A percentile compares a stretch with the other conserved stretches of the same genome.
These are phyloP conservation scores for Lutjanus campechanus DNA, from an alignment of 2,797 vertebrate genomes.

Conservation along the genomic window DNA sequence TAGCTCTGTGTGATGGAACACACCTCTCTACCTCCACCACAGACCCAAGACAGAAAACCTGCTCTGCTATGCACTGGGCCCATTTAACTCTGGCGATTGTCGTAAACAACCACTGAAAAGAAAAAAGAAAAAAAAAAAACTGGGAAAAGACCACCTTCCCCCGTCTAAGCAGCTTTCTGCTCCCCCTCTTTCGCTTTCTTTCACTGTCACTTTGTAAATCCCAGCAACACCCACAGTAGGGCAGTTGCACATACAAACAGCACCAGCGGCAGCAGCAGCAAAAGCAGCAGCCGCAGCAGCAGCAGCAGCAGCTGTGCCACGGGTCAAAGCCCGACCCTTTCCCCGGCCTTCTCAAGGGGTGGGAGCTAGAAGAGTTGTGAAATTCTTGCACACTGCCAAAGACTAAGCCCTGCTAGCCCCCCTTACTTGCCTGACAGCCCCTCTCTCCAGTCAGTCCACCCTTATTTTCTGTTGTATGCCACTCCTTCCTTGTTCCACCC, in stretches of 20 bases:
- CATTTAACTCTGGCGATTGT: slow-evolving; percentile 42
- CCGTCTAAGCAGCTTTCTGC: slow-evolving; percentile 40
- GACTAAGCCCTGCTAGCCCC: slow-evolving; percentile 56
- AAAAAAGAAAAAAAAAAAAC: not conserved
- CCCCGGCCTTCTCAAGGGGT: slow-evolving; percentile 69
- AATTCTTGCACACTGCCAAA: slow-evolving; percentile 81
- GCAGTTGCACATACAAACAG: slow-evolving; percentile 64
- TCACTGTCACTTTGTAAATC: slow-evolving; percentile 55
- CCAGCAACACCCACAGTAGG: slow-evolving; percentile 57
- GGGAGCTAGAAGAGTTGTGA: slow-evolving; percentile 81
- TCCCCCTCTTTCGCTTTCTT: slow-evolving; percentile 30
- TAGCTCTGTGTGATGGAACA: slow-evolving; percentile 34
- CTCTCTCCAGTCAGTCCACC: slow-evolving; percentile 49
- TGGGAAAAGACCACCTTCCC: slow-evolving; percentile 40
- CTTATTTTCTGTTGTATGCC: slow-evolving; percentile 35
- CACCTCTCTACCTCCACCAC: slow-evolving; percentile 48
- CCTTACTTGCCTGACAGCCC: slow-evolving; percentile 45
- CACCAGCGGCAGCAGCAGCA: slow-evolving; percentile 42
- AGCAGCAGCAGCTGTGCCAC: slow-evolving; percentile 77
- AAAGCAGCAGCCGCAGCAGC: slow-evolving; percentile 47
- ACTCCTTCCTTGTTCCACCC: slow-evolving; percentile 52
- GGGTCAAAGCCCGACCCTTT: slow-evolving; percentile 76
- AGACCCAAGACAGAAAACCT: slow-evolving; percentile 28
- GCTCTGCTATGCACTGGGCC: slow-evolving; percentile 31
- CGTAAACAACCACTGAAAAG: slow-evolving; percentile 35